Conservation (phyloP, 2,797 vertebrate species). For the Atherinosoma microstoma region DNA sequence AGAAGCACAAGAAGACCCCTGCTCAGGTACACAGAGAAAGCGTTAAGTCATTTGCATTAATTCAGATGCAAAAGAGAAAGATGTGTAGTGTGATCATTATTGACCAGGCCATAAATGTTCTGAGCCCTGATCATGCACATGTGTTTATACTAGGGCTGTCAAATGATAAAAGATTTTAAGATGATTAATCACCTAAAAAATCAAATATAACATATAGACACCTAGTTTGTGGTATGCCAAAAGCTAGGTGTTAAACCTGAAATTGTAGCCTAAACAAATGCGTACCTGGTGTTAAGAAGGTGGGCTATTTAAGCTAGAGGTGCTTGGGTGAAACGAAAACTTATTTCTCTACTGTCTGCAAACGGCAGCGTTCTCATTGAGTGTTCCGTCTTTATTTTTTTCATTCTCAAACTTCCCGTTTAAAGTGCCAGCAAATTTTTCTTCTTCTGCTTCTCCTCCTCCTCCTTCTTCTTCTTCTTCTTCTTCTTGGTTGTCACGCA, state of each 20-base stretch:
- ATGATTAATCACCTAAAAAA: too few species aligned
- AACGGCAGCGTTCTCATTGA: too few species aligned
- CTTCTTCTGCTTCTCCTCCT: background rate
- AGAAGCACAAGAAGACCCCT: slow-evolving; percentile 88
- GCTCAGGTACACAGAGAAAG: slow-evolving; percentile 87
- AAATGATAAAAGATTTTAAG: too few species aligned
- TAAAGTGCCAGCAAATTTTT: background rate
- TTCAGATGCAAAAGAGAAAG: background rate
- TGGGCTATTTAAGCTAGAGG: too few species aligned
- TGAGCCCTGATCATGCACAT: background rate
- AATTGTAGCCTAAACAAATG: background rate
- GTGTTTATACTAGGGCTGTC: background rate
- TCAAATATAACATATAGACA: too few species aligned
- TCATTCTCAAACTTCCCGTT: too few species aligned
- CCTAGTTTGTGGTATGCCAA: too few species aligned
- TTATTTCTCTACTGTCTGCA: too few species aligned
- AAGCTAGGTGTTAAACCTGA: background rate
- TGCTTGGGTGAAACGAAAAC: too few species aligned
- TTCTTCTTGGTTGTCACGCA: background rate
- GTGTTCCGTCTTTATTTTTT: too few species aligned
- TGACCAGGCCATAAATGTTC: background rate
- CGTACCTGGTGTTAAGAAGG: background rate
- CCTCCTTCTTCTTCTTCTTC: background rate
- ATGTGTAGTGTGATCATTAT: background rate
- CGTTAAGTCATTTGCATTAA: background rate